Base-by-base conservation (phyloP, 2,113 vertebrate genomes). In the Charina bottae region DNA sequence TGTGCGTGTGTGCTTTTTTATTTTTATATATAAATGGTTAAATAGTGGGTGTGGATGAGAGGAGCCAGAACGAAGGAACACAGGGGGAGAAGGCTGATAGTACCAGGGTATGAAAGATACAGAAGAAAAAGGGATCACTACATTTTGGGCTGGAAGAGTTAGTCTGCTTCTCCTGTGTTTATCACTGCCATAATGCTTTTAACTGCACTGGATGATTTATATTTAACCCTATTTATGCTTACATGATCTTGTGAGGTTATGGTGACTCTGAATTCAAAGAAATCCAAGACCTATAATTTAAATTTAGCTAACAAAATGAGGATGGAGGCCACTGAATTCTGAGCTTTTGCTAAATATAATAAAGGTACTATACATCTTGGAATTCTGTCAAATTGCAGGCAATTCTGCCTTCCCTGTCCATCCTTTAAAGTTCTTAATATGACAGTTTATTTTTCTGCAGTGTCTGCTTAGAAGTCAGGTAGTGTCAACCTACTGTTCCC, bases 21-120 rank as follows among this genome's bases (percentile, higher is more conserved):
- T 97, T 97, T 97, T 96, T 97, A 97, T 94, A 92, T 93, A 93
- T 97, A 97, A 98, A 98, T 94, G 92, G 97, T 98, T 98, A 98
- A 98, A 97, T 97, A 94, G 93, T 97, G 96, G 97, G 96, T 97
- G 96, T 96, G 96, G 97, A 95, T 94, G 90, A 49, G 91, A 92
- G 92, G 91, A 94, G 46, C 58, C 54, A 33, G 64, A 89, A 89
- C 8, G 19, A 54, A 95, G 88, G 94, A 94, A 94, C 89, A 93
- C 88, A 94, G 95, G 93, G 93, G 96, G 96, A 94, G 94, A 93
- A 91, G 94, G 83, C 90, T 94, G 93, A 97, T 94, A 93, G 92
- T 95, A 89, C 90, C 89, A 92, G 91, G 90, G 93, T 56, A 56
- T 84, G 89, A 88, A 93, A 94, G 88, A 93, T 33, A 93, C 87